A percentile compares a stretch with the other conserved stretches of the same genome.
Conservation (phyloP, 2,888 invertebrate species). For the Didymodactylos carnosus region DNA sequence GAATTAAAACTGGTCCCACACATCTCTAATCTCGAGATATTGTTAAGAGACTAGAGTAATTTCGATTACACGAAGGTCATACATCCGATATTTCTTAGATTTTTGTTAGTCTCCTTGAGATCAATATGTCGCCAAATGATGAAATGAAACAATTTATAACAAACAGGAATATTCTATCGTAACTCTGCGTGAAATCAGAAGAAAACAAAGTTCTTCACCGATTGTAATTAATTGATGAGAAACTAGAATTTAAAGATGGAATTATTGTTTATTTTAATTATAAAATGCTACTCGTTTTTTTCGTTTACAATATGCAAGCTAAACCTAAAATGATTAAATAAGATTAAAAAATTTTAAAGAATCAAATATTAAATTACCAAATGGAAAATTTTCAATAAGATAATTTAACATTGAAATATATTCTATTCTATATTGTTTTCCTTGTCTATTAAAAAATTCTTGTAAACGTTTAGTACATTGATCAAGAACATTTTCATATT, state of each 20-base stretch:
- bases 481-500: neutral
- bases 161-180: no score
- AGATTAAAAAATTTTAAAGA: neutral
- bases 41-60: no score
- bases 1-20: no score
- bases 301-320: neutral
- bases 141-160: no score
- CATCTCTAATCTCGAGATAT: no score
- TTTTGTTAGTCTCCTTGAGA: no score
- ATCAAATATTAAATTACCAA: neutral
- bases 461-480: neutral
- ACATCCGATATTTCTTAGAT: no score
- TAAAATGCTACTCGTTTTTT: neutral
- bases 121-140: no score
- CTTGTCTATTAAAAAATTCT: neutral
- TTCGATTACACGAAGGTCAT: no score
- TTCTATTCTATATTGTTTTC: neutral
- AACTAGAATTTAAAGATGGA: neutral
- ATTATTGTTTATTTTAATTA: neutral
- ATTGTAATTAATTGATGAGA: neutral
- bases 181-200: no score
- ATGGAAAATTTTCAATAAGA: neutral
- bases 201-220: neutral
- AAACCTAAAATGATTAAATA: neutral
- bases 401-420: neutral